Evolutionary conservation across 2,113 vertebrate species (phyloP).

Genomic region (Eulemur macaco): DNA sequence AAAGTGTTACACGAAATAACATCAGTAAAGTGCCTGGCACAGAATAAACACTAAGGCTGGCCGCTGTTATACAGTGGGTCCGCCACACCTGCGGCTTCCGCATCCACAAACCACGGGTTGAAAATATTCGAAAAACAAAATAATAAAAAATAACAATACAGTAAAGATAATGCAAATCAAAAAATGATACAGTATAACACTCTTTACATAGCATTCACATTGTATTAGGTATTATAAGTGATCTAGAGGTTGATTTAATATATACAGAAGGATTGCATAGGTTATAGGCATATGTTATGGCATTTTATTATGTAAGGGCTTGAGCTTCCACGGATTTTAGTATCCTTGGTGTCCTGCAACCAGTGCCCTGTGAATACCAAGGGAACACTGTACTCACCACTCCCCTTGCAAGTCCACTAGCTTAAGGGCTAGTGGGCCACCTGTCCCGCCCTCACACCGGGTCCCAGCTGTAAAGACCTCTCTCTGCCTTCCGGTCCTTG

Average conservation of each 20-base stretch:
- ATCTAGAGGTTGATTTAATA: not conserved
- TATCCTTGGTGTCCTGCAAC: not conserved
- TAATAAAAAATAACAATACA: not conserved
- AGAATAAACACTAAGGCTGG: not conserved
- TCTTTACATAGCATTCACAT: not conserved
- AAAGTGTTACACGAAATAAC: not conserved
- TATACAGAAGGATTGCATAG: not conserved
- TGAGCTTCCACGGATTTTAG: not conserved
- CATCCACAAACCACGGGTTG: not conserved
- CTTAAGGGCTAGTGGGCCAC: accelerated
- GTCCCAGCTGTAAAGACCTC: not conserved
- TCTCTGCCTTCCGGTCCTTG: not conserved
- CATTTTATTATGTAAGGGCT: not conserved
- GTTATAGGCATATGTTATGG: not conserved
- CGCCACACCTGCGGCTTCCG: not conserved
- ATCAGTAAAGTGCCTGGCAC: not conserved
- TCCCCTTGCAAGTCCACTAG: not conserved
- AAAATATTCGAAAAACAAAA: not conserved
- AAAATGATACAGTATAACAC: not conserved
- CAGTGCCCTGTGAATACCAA: not conserved
- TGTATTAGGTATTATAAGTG: not conserved
- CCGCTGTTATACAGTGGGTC: accelerated
- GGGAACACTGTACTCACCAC: not conserved
- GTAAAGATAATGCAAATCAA: not conserved
- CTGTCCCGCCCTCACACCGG: not conserved